phyloP scores from a whole-genome alignment of 92 coral and sea anemone genomes.

The Blastomussa wellsi region DNA sequence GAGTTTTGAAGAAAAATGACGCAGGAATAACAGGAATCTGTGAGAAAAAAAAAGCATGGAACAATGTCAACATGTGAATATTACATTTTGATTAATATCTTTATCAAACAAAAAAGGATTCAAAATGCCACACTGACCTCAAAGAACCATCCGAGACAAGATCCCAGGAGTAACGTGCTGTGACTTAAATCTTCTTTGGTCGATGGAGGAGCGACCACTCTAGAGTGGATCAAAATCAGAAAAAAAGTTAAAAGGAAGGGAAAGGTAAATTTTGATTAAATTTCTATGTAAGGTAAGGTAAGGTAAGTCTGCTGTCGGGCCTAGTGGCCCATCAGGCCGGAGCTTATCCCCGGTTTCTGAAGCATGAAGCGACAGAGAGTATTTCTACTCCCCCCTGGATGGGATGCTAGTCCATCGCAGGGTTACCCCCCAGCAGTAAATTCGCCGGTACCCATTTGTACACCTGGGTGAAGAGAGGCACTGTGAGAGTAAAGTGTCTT shows the following conservation, averaged over 20 bases:
- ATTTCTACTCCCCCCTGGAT: no score
- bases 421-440: no score
- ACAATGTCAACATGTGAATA: neutral
- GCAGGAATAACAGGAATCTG: constrained; percentile 81
- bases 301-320: no score
- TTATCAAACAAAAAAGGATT: neutral
- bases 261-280: neutral
- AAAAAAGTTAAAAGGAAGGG: neutral
- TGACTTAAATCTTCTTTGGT: constrained; percentile 38
- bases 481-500: no score
- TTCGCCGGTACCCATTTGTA: no score
- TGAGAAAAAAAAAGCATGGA: neutral
- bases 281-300: no score
- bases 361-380: no score
- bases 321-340: no score
- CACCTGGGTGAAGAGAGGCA: no score
- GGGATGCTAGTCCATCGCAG: no score
- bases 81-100: no score
- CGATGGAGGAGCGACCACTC: neutral
- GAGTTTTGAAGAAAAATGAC: constrained; percentile 75
- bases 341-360: no score
- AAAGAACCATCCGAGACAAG: constrained; percentile 92
- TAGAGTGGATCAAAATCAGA: neutral
- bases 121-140: constrained; percentile 65
- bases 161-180: constrained; percentile 64